Base-by-base conservation (phyloP, 1,140 invertebrate genomes). In the Pogonognathellus flavescens region DNA sequence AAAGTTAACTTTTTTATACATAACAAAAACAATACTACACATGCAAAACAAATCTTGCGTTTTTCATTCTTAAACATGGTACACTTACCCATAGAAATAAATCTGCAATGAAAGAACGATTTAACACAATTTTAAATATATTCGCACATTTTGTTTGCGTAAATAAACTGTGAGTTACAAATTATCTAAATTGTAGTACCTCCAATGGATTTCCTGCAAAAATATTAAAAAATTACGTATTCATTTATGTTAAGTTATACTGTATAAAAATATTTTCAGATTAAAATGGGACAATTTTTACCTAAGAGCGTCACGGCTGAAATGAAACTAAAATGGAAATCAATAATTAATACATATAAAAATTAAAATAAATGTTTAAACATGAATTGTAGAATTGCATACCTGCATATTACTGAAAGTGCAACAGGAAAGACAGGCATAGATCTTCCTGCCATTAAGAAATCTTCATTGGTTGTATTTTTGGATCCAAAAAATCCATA, bases 71-170 rank as follows among this genome's bases (percentile, higher is more conserved):
- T 41, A 25, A n/a, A 52, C 31, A 3, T 59, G 18, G 55, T 41
- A 41, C 22, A 66, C 49, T 72, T 3, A 98, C 0, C 95, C 95
- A 88, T 95, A 94, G 9, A 95, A 91, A 89, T 97, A 97, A 16
- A 86, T 70, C 55, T 86, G 93, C 90, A 3, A 94, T 93, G 87
- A 93, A 94, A 66, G 94, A 89, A 88, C 95, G 95, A 85, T 94
- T 93, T n/a, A n/a, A n/a, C n/a, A n/a, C n/a, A n/a, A n/a, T n/a
- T n/a, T n/a, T n/a, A n/a, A n/a, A n/a, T n/a, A n/a, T n/a, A n/a
- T n/a, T n/a, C n/a, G n/a, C n/a, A n/a, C n/a, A n/a, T n/a, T n/a
- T n/a, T n/a, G n/a, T n/a, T n/a, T n/a, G n/a, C n/a, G n/a, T n/a
- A n/a, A n/a, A n/a, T n/a, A n/a, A n/a, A n/a, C n/a, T n/a, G n/a